Evolutionary conservation across 1,140 invertebrate species (phyloP).

Genomic region (Formica exsecta): DNA sequence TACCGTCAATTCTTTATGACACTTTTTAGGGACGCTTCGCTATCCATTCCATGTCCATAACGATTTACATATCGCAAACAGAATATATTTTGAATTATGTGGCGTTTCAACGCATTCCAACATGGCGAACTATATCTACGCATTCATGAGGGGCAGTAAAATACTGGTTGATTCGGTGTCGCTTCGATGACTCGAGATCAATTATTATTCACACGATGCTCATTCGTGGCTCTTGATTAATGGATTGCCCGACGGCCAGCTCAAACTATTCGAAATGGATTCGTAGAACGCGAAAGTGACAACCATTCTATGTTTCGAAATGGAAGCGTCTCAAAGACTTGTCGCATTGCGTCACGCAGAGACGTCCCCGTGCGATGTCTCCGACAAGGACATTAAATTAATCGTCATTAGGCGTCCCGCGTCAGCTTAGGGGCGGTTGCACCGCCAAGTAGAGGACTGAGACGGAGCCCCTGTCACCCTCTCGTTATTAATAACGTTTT

Average conservation of each 20-base stretch:
- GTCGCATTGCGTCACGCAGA: slow-evolving; percentile 46
- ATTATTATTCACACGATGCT: slow-evolving; percentile 70
- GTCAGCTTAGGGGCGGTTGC: slow-evolving; percentile 64
- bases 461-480: slow-evolving; percentile 68
- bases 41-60: neutral
- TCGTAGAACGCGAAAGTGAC: slow-evolving; percentile 10
- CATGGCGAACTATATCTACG: neutral
- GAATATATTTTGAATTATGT: neutral
- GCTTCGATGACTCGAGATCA: slow-evolving; percentile 41
- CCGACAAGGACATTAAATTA: slow-evolving; percentile 76
- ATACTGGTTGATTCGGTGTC: neutral
- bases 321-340: slow-evolving; percentile 58
- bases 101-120: neutral
- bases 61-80: slow-evolving; percentile 6
- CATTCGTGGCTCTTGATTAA: slow-evolving; percentile 67
- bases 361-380: slow-evolving; percentile 28
- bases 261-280: slow-evolving; percentile 31
- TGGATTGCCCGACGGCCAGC: slow-evolving; percentile 32
- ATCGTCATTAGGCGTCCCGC: slow-evolving; percentile 77
- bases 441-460: slow-evolving; percentile 51
- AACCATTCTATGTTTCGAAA: neutral
- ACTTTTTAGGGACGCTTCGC: neutral
- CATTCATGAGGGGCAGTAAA: neutral
- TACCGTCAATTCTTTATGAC: neutral
- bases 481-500: slow-evolving; percentile 77